phyloP scores from a whole-genome alignment of 2,113 vertebrate genomes.

The Dicerorhinus sumatrensis region DNA sequence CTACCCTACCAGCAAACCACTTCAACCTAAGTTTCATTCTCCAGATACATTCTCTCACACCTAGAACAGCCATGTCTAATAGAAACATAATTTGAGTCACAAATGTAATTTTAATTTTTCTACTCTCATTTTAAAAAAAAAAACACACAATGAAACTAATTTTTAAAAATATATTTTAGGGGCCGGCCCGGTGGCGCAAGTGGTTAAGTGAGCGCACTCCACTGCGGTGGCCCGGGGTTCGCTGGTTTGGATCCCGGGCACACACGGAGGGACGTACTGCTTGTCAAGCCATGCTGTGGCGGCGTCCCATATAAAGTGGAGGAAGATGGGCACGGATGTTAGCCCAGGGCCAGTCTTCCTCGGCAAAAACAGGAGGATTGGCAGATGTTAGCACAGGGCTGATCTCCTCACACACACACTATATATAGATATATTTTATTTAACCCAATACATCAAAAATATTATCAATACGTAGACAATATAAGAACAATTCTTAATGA shows the following conservation, averaged over 20 bases:
- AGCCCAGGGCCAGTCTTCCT: too few relatives aligned
- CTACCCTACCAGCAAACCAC: not conserved
- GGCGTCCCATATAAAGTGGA: too few relatives aligned
- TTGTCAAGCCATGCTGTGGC: too few relatives aligned
- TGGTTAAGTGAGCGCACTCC: too few relatives aligned
- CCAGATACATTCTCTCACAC: not conserved
- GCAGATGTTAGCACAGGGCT: too few relatives aligned
- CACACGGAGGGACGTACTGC: too few relatives aligned
- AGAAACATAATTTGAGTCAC: not conserved
- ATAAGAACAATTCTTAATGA: not conserved
- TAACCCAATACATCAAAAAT: not conserved
- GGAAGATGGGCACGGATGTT: too few relatives aligned
- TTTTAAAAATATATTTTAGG: not conserved
- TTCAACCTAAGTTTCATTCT: not conserved
- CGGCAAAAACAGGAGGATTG: too few relatives aligned
- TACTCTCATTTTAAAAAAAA: conserved; percentile 45
- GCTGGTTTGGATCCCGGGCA: too few relatives aligned
- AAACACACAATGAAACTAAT: not conserved
- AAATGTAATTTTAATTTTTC: not conserved
- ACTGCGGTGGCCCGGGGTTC: too few relatives aligned
- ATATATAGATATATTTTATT: not conserved
- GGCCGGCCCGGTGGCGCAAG: too few relatives aligned
- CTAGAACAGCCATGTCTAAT: not conserved
- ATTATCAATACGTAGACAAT: not conserved
- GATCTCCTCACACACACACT: too few relatives aligned